Base-by-base conservation (phyloP, 2,113 vertebrate species). In the Leptobrachium ailaonicum region DNA sequence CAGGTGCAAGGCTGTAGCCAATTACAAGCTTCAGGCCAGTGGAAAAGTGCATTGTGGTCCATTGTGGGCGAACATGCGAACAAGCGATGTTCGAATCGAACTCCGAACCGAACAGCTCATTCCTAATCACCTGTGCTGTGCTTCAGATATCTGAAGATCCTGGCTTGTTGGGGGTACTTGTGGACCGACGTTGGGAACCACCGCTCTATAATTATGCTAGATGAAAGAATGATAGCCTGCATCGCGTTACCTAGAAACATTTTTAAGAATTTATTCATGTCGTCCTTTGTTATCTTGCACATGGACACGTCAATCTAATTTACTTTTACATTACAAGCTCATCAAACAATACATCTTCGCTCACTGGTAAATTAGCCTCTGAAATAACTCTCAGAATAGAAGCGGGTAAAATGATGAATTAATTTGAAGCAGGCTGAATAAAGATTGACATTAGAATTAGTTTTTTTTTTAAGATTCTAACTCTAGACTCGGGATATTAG, bases 391-490 rank as follows among this genome's bases (percentile, higher is more conserved):
- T 10, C 66, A 68, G 41, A 42, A 50, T 2, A 68, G 66, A 68
- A 68, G 43, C 10, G 14, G 12, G 2, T 20, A n/a, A 47, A 68
- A 9, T 47, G 44, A 44, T 47, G 43, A 41, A 62, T 60, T 50
- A 71, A 41, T 69, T 44, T 41, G 41, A 53, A 63, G 14, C 14
- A 47, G 44, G 4, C 43, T 10, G 32, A 71, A 14, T 20, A 79
- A 71, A 72, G 44, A 72, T 63, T 78, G 77, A 42, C 68, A 64
- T 42, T 50, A 44, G 43, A 13, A 47, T 53, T 71, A 72, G 71
- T 47, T 13, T 68, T 42, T 60, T 60, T 58, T 47, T 71, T 32
- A 45, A 8, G 13, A 43, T 71, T 71, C 47, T 60, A 70, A 77
- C 70, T 77, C 43, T 77, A 60, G 43, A 69, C 40, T 43, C 41